A percentile compares a stretch with the other conserved stretches of the same genome.
These are phyloP conservation scores for Carabus problematicus DNA, from an alignment of 2,888 invertebrate species.

Conservation along the genomic window DNA sequence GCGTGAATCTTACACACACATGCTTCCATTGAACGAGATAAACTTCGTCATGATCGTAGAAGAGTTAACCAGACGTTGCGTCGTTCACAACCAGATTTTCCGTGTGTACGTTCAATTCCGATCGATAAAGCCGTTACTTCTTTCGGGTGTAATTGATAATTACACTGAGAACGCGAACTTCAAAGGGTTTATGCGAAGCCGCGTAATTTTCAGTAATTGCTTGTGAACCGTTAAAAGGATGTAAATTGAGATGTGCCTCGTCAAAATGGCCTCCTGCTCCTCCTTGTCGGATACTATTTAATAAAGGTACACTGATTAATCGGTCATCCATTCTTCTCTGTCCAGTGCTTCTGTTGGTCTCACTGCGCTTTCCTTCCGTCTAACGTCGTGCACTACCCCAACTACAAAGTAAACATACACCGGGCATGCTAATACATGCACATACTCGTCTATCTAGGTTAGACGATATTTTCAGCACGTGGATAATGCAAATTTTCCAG, in stretches of 20 bases:
- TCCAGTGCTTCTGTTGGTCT: background rate
- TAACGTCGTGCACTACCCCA: background rate
- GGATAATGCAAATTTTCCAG: no score
- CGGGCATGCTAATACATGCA: no score
- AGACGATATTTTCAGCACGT: no score
- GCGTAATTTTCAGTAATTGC: constrained; percentile 33
- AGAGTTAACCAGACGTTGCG: background rate
- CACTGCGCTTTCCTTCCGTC: background rate
- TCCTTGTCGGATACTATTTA: background rate
- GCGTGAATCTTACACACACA: constrained; percentile 7
- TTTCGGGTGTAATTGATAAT: constrained; percentile 33
- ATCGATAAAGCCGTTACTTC: constrained; percentile 29
- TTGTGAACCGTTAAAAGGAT: constrained; percentile 28
- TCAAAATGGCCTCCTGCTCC: background rate
- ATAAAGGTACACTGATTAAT: constrained; percentile 9
- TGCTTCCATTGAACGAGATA: background rate
- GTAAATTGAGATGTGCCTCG: constrained; percentile 23
- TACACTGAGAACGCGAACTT: constrained; percentile 18
- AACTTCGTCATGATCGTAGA: no score
- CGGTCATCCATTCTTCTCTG: background rate
- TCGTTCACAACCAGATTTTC: background rate
- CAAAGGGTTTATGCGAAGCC: constrained; percentile 28
- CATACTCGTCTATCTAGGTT: no score
- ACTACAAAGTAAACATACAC: no score
- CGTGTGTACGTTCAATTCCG: background rate